Evolutionary conservation across 2,113 vertebrate genomes (phyloP).

Genomic region (Malurus alboscapulatus): DNA sequence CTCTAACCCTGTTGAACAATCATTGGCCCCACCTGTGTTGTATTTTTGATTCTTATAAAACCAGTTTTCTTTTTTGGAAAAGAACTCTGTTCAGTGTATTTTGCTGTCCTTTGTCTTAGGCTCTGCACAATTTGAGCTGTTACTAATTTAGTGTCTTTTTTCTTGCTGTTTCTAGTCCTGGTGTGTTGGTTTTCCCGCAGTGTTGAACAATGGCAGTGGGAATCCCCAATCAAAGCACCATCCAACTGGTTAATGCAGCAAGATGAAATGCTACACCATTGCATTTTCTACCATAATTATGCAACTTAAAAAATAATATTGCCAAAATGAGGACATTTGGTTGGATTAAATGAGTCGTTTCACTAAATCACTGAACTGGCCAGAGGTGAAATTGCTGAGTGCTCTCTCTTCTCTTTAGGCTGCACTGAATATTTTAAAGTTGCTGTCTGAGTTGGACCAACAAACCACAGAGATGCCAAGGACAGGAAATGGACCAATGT

Average conservation of each 20-base stretch:
- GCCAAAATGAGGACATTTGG: background rate
- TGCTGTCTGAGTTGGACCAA: conserved; percentile 96
- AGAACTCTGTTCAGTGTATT: background rate
- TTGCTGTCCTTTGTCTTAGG: background rate
- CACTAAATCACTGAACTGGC: background rate
- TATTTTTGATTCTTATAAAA: background rate
- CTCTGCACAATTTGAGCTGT: background rate
- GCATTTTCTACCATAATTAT: background rate
- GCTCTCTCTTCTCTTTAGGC: conserved; percentile 74
- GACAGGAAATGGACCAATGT: conserved; percentile 93
- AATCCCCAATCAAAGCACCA: background rate
- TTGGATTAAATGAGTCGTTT: background rate
- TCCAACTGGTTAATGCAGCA: background rate
- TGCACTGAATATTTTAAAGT: conserved; percentile 94
- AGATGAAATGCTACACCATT: background rate
- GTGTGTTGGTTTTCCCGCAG: background rate
- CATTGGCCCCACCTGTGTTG: background rate
- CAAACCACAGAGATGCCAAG: conserved; percentile 86
- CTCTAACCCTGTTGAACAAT: background rate
- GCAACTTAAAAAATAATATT: background rate
- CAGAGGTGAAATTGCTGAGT: background rate
- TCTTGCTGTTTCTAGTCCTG: background rate
- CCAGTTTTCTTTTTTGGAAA: background rate
- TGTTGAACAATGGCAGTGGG: background rate
- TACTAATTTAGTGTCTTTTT: background rate